phyloP scores from a whole-genome alignment of 1,140 invertebrate species.

The Littorina saxatilis region DNA sequence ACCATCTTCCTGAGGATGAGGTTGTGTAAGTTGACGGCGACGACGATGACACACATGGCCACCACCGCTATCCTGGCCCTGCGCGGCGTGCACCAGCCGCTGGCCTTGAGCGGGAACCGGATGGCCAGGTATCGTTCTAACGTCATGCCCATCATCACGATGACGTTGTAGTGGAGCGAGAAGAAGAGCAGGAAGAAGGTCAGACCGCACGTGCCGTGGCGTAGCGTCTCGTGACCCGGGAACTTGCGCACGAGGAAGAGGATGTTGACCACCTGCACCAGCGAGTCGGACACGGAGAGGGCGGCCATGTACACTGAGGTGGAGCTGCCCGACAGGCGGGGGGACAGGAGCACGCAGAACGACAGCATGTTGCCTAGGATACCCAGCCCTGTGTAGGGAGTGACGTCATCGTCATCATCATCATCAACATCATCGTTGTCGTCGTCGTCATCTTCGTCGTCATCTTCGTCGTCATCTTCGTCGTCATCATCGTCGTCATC shows the following conservation, averaged over 20 bases:
- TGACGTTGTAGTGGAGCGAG: conserved; percentile 40
- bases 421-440: no score
- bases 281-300: not conserved
- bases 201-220: conserved; percentile 19
- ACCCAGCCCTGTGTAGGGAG: conserved; percentile 48
- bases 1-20: conserved; percentile 5
- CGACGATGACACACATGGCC: not conserved
- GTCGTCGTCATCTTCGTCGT: no score
- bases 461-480: no score
- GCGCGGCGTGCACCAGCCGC: not conserved
- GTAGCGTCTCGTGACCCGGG: conserved; percentile 27
- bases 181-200: conserved; percentile 42
- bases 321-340: not conserved
- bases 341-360: conserved; percentile 50
- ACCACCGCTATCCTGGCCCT: not conserved
- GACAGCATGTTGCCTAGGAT: conserved; percentile 55
- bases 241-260: conserved; percentile 26
- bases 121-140: conserved; percentile 42
- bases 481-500: no score
- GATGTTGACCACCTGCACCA: no score
- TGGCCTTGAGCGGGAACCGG: conserved; percentile 27
- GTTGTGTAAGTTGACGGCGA: conserved; percentile 2
- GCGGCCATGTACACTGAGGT: conserved; percentile 27
- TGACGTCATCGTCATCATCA: not conserved
- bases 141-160: conserved; percentile 41